Evolutionary conservation across 23 tunicate genomes (phyloP), one percentile per base, ranked within the genome.

Genomic region (Halocynthia roretzi): DNA sequence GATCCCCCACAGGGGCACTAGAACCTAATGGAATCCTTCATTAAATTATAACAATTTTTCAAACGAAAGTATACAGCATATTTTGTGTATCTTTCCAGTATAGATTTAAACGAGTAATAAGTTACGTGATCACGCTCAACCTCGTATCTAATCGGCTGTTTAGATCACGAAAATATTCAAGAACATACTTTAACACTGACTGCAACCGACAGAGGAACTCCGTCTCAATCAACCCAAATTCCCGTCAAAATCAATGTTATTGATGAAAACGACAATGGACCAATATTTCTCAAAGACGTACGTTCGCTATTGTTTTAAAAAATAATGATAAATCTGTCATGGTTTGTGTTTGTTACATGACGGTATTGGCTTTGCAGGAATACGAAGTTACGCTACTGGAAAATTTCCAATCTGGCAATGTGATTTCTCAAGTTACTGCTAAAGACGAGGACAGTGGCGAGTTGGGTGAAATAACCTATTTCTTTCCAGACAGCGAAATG

Each of bases 261-360:
- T 7, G 87, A 89, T 61, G 82, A 14, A 21, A 89, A 89, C 54
- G 96, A 89, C 80, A 83, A 83, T 56, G 23, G 50, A 10, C 96
- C 96, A 31, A 57, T 74, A 8, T 89, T 89, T 52, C 75, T 75
- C 8, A 76, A 76, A 77, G 18, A 68, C 71, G 87, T 83, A 40
- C 18, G 21, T 12, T 67, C 71, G 40, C 71, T 18, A 9, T 57
- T 10, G 71, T 18, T n/a, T 18, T 18, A 66, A 66, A 18, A 23
- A 14, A 66, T 66, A 66, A 10, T 18, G 71, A 23, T 11, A 57
- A 11, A 10, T 10, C 11, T 12, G 12, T 57, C 12, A 57, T 12
- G 12, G 62, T 11, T 11, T 12, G 62, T 10, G 62, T 57, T 10
- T 57, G 12, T 10, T 57, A 11, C 12, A 57, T 57, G 62, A 12